Base-by-base conservation (phyloP, 2,797 vertebrate genomes). In the Coendou prehensilis region DNA sequence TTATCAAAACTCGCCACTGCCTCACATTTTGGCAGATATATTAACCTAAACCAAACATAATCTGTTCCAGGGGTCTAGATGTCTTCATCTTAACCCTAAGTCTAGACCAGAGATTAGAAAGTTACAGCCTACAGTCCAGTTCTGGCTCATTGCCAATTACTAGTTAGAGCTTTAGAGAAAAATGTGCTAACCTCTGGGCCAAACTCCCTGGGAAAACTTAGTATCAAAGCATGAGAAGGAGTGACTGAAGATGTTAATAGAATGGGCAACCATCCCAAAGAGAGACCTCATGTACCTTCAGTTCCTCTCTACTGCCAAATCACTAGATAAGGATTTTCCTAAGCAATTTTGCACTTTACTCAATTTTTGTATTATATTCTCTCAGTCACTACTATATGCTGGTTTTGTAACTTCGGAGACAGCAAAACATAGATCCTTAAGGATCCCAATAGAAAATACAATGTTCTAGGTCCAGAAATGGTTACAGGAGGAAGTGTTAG, bases 211-310 rank as follows among this genome's bases (percentile, higher is more conserved):
- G 54, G 26, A 45, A 93, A 91, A 33, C 13, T 84, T 41, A 63
- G 50, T 30, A 56, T 54, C 14, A 45, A 61, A 81, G 14, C 6
- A 17, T 56, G 26, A 86, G 52, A 69, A 76, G 4, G 6, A 79
- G 7, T 0, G 76, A 86, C 8, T 63, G 13, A 73, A 28, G 45
- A 56, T 8, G 1, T 57, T 63, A 89, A 33, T 0, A 71, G 41
- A 59, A 75, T 50, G n/a, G 1, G 6, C 26, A 93, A 52, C 1
- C 8, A 28, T 26, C 28, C 23, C 45, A 45, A 52, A 71, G 54
- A 7, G 10, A 85, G 52, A n/a, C 4, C 7, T 63, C 4, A 4
- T 1, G 5, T 2, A 30, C 2, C 8, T 22, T 7, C 0, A 7
- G 71, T 41, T 45, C 26, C 10, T 84, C 9, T 23, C 41, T 28